Percentiles rank a stretch among this genome's conserved stretches.
Evolutionary conservation across 64 coral and sea anemone species (phyloP).

Genomic region (Acropora yongei): DNA sequence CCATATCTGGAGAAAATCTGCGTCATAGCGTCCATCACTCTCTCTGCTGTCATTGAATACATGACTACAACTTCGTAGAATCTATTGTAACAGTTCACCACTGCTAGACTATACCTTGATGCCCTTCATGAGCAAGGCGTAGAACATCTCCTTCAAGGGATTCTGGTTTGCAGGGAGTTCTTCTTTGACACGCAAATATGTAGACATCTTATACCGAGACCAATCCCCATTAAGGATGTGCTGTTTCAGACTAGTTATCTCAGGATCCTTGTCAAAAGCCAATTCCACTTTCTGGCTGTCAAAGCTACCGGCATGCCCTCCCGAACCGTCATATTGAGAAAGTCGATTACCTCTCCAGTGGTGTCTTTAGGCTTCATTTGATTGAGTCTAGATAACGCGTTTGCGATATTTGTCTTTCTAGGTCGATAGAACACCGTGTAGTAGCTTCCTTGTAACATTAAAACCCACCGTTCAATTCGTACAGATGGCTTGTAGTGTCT

Average conservation of each 20-base stretch:
- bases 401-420: slow-evolving; percentile 45
- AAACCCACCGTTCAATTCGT: neutral
- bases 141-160: too few species aligned
- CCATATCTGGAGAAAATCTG: too few species aligned
- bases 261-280: neutral
- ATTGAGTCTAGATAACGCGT: neutral
- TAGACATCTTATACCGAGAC: neutral
- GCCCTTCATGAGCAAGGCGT: too few species aligned
- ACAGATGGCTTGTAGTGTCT: neutral
- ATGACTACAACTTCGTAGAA: too few species aligned
- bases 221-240: neutral
- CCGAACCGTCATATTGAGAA: neutral
- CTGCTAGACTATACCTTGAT: neutral
- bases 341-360: neutral
- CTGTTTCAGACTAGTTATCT: neutral
- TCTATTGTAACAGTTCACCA: too few species aligned
- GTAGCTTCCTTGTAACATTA: neutral
- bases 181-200: neutral
- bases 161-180: neutral
- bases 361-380: neutral
- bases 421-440: neutral
- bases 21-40: too few species aligned
- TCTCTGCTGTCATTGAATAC: too few species aligned
- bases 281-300: neutral
- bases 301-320: neutral